Evolutionary conservation across 2,797 vertebrate genomes (phyloP), one percentile per base, ranked within the genome.

Genomic region (Selene dorsalis): DNA sequence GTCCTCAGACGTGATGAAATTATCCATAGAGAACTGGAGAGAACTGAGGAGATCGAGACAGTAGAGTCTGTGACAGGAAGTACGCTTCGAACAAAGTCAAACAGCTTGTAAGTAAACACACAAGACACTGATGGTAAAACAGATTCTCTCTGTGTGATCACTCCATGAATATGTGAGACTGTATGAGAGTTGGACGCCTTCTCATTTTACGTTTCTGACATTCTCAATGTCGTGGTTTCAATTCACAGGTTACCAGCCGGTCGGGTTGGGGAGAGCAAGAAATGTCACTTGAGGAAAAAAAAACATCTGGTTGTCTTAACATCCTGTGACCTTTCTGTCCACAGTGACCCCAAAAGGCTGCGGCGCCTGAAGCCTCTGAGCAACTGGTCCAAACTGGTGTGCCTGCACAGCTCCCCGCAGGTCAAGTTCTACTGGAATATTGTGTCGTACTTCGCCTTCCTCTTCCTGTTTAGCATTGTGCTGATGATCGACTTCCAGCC

Each of bases 401-500:
- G 79, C 80, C 73, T 95, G 48, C 93, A 90, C 87, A 50, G 63
- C 48, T 89, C 93, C 0, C 93, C 94, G 0, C 94, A 94, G 89
- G 94, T 94, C 38, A 95, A 97, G 91, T 99, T 99, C 91, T 97
- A 95, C 93, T 94, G 96, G 94, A 99, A 96, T 80, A 96, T 96
- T 10, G 93, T 96, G 63, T 97, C 96, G 11, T 99, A 99, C 88
- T 98, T 98, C 2, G 95, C 93, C 77, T 99, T 99, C 93, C 96
- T 99, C 57, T 92, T 95, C 86, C 94, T 99, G 47, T 99, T 97
- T 0, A 96, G 97, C 10, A 95, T 96, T 0, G 95, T 99, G 73
- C 92, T 99, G 63, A 96, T 98, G 96, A 94, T 96, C 0, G 97
- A 99, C 92, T 99, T 99, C 88, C 98, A 99, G 86, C 55, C 75